These are phyloP conservation scores for Chinchilla lanigera DNA, from an alignment of 2,113 vertebrate genomes.

Conservation along the genomic window DNA sequence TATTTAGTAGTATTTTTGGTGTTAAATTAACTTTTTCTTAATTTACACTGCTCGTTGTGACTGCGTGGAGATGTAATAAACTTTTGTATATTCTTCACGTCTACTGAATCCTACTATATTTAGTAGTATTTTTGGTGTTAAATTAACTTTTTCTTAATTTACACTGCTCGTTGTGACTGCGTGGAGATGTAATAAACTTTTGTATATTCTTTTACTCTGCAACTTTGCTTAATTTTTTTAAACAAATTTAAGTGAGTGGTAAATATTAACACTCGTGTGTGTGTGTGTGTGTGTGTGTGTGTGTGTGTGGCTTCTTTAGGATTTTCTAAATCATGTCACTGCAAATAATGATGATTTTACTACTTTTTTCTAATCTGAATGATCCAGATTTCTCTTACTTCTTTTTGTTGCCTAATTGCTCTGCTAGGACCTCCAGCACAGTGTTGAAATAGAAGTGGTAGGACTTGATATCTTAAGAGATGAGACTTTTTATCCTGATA, in stretches of 20 bases:
- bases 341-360: background rate
- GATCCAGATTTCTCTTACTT: background rate
- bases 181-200: background rate
- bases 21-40: background rate
- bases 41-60: background rate
- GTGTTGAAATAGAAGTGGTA: background rate
- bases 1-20: background rate
- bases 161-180: background rate
- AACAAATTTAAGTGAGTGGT: too few relatives aligned
- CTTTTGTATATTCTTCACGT: background rate
- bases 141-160: background rate
- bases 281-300: background rate
- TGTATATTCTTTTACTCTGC: background rate
- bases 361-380: background rate
- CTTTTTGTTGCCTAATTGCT: background rate
- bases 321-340: background rate
- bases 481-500: background rate
- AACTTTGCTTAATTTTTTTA: background rate
- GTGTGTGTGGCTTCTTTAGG: background rate
- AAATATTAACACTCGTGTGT: background rate
- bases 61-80: background rate
- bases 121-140: background rate
- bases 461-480: background rate
- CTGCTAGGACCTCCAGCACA: background rate
- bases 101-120: background rate